Evolutionary conservation across 2,797 vertebrate species (phyloP).

Genomic region (Falco peregrinus): DNA sequence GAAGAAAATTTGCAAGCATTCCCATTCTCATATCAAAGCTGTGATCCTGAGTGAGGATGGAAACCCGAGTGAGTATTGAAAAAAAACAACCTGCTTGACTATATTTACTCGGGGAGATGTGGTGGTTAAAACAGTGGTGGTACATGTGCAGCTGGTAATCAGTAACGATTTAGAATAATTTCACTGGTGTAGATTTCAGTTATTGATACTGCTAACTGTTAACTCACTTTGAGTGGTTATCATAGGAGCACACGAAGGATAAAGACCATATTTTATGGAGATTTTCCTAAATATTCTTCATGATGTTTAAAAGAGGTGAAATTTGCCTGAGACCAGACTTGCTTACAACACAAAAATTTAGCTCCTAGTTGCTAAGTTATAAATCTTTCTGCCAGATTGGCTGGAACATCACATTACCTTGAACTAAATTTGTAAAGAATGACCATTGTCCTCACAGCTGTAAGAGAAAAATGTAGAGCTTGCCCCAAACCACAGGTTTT

Average conservation of each 20-base stretch:
- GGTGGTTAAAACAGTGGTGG: background rate
- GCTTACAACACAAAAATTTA: conserved; percentile 61
- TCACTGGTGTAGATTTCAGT: background rate
- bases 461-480: conserved; percentile 52
- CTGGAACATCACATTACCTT: conserved; percentile 57
- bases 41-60: background rate
- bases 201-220: background rate
- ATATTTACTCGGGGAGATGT: background rate
- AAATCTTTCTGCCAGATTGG: conserved; percentile 64
- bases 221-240: background rate
- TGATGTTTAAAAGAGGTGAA: conserved; percentile 18
- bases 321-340: conserved; percentile 48
- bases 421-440: conserved; percentile 70
- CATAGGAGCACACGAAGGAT: background rate
- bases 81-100: background rate
- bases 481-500: conserved; percentile 35
- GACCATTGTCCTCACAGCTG: conserved; percentile 52
- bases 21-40: background rate
- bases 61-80: background rate
- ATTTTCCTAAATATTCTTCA: conserved; percentile 17
- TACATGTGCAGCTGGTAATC: background rate
- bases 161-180: background rate
- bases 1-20: background rate
- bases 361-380: conserved; percentile 54
- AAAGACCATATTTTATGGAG: background rate